A percentile compares a stretch with the other conserved stretches of the same genome.
These are phyloP conservation scores for Anthonomus grandis DNA, from an alignment of 1,140 invertebrate genomes.

Conservation along the genomic window DNA sequence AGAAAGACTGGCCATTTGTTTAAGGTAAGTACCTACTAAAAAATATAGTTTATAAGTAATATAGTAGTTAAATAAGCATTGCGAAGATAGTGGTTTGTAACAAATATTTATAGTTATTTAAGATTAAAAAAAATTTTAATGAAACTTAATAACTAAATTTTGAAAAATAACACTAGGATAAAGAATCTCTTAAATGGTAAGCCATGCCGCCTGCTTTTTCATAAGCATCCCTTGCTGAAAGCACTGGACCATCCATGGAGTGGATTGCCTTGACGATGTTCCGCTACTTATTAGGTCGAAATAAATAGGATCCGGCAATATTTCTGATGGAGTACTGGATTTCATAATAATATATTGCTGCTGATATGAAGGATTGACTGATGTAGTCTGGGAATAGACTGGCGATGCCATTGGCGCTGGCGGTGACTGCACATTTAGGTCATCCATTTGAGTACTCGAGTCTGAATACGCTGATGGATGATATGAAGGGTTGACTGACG, in stretches of 20 bases:
- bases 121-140: not conserved
- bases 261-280: not conserved
- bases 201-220: not conserved
- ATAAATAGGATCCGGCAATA: not conserved
- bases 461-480: not conserved
- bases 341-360: too few species aligned
- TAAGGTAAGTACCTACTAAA: slow-evolving; percentile 3
- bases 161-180: not conserved
- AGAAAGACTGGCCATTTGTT: slow-evolving; percentile 3
- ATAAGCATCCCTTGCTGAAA: not conserved
- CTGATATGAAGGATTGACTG: too few species aligned
- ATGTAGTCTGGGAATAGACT: too few species aligned
- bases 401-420: not conserved
- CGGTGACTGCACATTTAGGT: too few species aligned
- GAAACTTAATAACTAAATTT: not conserved
- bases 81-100: too few species aligned
- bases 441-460: too few species aligned
- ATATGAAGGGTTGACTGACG: not conserved
- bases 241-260: not conserved
- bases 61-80: too few species aligned
- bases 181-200: not conserved
- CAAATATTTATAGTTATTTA: not conserved
- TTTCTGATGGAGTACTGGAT: not conserved
- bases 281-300: slow-evolving; percentile 1
- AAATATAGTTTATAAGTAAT: too few species aligned